A percentile compares a stretch with the other conserved stretches of the same genome.
Evolutionary conservation across 2,888 invertebrate genomes (phyloP).

Genomic region (Amblyteles armatorius): DNA sequence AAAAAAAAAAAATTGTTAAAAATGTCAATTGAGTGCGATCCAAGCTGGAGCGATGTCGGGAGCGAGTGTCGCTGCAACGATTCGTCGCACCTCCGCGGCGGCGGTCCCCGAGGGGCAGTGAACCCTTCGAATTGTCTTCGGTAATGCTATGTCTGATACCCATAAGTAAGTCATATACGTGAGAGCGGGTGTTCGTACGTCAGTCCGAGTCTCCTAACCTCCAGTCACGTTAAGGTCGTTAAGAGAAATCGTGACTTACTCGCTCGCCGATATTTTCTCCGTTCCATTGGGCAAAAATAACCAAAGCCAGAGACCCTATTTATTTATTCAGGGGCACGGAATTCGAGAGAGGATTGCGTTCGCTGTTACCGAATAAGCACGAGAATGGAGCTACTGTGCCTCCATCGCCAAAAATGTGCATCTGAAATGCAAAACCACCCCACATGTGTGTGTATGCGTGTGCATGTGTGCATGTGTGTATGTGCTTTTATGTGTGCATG

Average conservation of each 20-base stretch:
- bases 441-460: neutral
- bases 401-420: slow-evolving; percentile 37
- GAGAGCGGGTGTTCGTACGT: neutral
- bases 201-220: slow-evolving; percentile 21
- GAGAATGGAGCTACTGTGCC: neutral
- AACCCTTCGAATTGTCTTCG: slow-evolving; percentile 37
- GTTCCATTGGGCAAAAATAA: neutral
- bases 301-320: slow-evolving; percentile 29
- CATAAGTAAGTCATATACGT: neutral
- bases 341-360: slow-evolving; percentile 22
- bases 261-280: neutral
- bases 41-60: slow-evolving; percentile 6
- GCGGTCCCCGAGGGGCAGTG: slow-evolving; percentile 53
- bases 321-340: slow-evolving; percentile 32
- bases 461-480: no score
- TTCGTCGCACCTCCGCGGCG: slow-evolving; percentile 47
- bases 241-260: slow-evolving; percentile 6
- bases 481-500: neutral
- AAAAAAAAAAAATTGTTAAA: neutral
- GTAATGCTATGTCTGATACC: slow-evolving; percentile 32
- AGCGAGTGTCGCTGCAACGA: slow-evolving; percentile 47
- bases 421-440: slow-evolving; percentile 10
- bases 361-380: neutral
- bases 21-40: slow-evolving; percentile 62
- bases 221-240: slow-evolving; percentile 16